A percentile compares a stretch with the other conserved stretches of the same genome.
These are phyloP conservation scores for Mayetiola destructor DNA, from an alignment of 2,888 invertebrate species.

Conservation along the genomic window DNA sequence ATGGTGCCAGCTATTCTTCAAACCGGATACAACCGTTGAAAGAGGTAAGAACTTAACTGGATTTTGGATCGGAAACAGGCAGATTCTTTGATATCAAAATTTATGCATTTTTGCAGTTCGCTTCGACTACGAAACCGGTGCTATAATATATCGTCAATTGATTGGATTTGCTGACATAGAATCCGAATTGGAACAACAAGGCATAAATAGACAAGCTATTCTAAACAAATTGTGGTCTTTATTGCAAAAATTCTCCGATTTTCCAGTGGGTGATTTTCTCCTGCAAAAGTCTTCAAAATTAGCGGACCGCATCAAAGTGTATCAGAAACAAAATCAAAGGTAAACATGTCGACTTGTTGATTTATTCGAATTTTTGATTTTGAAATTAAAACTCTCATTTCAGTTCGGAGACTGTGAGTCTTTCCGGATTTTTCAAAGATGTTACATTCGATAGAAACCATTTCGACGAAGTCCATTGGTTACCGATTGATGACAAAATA, in stretches of 20 bases:
- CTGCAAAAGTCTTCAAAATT: slow-evolving; percentile 18
- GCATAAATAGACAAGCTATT: slow-evolving; percentile 15
- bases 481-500: slow-evolving; percentile 15
- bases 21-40: slow-evolving; percentile 19
- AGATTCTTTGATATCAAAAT: neutral
- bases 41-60: slow-evolving; percentile 18
- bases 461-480: neutral
- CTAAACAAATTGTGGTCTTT: slow-evolving; percentile 15
- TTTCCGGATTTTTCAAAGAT: neutral
- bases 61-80: neutral
- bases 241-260: slow-evolving; percentile 16
- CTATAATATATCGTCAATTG: slow-evolving; percentile 18
- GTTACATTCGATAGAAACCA: neutral
- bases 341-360: neutral
- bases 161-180: slow-evolving; percentile 16
- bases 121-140: slow-evolving; percentile 15
- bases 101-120: slow-evolving; percentile 7
- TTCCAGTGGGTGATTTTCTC: slow-evolving; percentile 18
- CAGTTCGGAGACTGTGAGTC: neutral
- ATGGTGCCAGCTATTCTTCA: slow-evolving; percentile 20
- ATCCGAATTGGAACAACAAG: slow-evolving; percentile 16
- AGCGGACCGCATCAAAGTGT: slow-evolving; percentile 17
- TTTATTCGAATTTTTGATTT: neutral
- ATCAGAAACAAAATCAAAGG: slow-evolving; percentile 6
- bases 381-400: neutral